Conservation (phyloP, 1,140 invertebrate genomes). For the Trissolcus basalis region DNA sequence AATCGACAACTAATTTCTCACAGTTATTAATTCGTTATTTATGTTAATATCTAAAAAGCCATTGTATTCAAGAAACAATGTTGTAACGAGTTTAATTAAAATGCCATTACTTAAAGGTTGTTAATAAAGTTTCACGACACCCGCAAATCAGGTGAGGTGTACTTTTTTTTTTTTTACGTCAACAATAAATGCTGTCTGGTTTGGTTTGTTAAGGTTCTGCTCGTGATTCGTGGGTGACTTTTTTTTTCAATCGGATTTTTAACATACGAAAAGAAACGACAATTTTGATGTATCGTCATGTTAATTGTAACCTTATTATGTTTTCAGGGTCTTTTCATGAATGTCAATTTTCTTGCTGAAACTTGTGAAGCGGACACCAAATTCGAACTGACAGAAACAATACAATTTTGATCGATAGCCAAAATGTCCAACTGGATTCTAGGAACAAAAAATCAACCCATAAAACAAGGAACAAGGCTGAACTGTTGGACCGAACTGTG, state of each 20-base stretch:
- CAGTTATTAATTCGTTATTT: slow-evolving; percentile 53
- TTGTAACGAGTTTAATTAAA: slow-evolving; percentile 55
- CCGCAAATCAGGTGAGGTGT: slow-evolving; percentile 27
- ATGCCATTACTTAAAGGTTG: slow-evolving; percentile 49
- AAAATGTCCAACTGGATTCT: too few species aligned
- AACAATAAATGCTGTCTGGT: slow-evolving; percentile 2
- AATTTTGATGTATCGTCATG: not conserved
- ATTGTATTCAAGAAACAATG: slow-evolving; percentile 40
- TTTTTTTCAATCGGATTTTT: too few species aligned
- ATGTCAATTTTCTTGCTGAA: too few species aligned
- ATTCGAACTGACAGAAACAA: not conserved
- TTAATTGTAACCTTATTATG: too few species aligned
- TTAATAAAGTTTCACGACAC: slow-evolving; percentile 36
- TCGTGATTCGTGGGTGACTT: slow-evolving; percentile 17
- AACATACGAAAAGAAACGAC: too few species aligned
- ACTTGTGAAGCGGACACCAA: not conserved
- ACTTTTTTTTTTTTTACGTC: slow-evolving; percentile 27
- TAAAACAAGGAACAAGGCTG: too few species aligned
- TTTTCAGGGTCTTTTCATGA: too few species aligned
- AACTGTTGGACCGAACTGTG: too few species aligned
- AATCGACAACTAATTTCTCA: slow-evolving; percentile 27
- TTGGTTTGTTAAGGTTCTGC: slow-evolving; percentile 6
- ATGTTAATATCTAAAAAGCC: slow-evolving; percentile 42
- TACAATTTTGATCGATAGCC: too few species aligned
- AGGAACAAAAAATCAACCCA: too few species aligned